Conservation (phyloP, 2,797 vertebrate genomes). For the Nyctibius grandis region DNA sequence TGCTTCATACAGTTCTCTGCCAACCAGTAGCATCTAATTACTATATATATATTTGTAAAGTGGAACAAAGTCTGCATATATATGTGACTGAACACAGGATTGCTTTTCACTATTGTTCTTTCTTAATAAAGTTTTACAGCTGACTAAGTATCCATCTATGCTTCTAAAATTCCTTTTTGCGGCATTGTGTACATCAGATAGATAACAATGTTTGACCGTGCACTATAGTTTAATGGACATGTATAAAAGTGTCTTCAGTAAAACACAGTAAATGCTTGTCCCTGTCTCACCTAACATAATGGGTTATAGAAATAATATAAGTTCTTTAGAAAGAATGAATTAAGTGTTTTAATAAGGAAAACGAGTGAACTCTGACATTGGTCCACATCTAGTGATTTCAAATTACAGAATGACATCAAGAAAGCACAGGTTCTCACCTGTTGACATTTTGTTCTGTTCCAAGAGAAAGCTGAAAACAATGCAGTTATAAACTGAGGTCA, state of each 20-base stretch:
- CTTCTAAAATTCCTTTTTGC: neutral
- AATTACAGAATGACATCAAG: neutral
- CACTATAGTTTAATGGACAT: neutral
- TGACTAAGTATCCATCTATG: neutral
- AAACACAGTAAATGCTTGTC: neutral
- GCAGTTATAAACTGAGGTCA: neutral
- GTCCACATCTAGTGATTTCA: neutral
- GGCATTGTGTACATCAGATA: neutral
- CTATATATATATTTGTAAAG: neutral
- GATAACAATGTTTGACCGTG: neutral
- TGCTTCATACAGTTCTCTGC: neutral
- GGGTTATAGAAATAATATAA: neutral
- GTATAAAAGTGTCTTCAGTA: neutral
- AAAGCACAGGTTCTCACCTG: neutral
- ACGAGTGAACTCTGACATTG: neutral
- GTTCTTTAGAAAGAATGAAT: neutral
- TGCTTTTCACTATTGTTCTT: neutral
- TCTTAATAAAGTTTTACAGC: neutral
- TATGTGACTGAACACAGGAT: neutral
- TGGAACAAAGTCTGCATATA: neutral
- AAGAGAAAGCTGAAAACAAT: neutral
- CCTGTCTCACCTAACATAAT: neutral
- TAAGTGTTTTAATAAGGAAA: neutral
- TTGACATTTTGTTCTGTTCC: neutral
- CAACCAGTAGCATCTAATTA: neutral